Evolutionary conservation across 2,797 vertebrate genomes (phyloP).

Genomic region (Rhinichthys osculus): DNA sequence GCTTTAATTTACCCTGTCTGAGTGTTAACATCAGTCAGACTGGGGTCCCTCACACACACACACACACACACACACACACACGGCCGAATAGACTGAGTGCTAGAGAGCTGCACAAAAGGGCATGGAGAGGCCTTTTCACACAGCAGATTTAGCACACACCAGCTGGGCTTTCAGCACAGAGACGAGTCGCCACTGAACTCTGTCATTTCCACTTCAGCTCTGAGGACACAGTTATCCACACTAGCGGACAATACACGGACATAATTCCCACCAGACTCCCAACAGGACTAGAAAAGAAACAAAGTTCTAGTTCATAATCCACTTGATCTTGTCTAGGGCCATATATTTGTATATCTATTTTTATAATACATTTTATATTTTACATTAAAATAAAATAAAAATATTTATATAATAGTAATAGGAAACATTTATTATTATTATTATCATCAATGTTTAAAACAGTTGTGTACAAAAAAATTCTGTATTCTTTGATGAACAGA

Average conservation of each 20-base stretch:
- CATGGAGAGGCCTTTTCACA: conserved; percentile 71
- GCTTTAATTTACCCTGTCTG: conserved; percentile 69
- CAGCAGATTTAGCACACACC: conserved; percentile 74
- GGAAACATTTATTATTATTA: neutral
- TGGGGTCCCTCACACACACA: conserved; percentile 40
- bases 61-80: conserved; percentile 37
- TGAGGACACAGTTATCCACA: conserved; percentile 65
- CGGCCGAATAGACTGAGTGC: conserved; percentile 63
- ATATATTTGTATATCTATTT: neutral
- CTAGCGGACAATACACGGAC: conserved; percentile 43
- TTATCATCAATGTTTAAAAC: neutral
- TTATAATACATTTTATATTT: neutral
- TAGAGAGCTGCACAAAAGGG: conserved; percentile 60
- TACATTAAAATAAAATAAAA: neutral
- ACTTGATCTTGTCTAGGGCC: conserved; percentile 15
- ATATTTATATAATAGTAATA: neutral
- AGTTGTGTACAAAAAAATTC: too few relatives aligned
- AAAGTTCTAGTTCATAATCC: conserved; percentile 18
- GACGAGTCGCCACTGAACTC: conserved; percentile 62
- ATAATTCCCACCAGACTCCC: conserved; percentile 23
- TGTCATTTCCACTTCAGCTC: conserved; percentile 64
- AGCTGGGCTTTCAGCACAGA: conserved; percentile 64
- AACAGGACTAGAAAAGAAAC: conserved; percentile 8
- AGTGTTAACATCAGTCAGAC: conserved; percentile 61
- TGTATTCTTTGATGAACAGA: neutral